Evolutionary conservation across 2,797 vertebrate genomes (phyloP).

Genomic region (Liasis olivaceus): DNA sequence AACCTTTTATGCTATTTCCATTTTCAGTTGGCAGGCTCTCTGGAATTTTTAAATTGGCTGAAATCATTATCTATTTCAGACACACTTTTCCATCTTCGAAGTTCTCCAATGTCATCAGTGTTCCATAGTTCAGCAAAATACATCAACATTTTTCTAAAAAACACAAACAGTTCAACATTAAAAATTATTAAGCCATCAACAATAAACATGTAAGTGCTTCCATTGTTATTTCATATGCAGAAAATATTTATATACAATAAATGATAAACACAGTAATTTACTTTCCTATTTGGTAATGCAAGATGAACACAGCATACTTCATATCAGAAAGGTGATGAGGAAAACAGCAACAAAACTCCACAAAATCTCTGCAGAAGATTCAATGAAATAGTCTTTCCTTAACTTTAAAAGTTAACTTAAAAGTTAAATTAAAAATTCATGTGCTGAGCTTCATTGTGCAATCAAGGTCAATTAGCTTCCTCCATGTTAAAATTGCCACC

Average conservation of each 20-base stretch:
- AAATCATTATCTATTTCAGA: slow-evolving; percentile 53
- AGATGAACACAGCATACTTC: neutral
- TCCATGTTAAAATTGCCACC: neutral
- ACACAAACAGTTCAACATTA: slow-evolving; percentile 1
- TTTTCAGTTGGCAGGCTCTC: slow-evolving; percentile 27
- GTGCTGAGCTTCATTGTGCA: neutral
- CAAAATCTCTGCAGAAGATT: neutral
- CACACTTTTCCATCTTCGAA: slow-evolving; percentile 66
- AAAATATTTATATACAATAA: neutral
- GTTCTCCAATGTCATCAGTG: slow-evolving; percentile 55
- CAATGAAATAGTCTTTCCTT: neutral
- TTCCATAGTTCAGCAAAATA: slow-evolving; percentile 72
- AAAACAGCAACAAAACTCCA: neutral
- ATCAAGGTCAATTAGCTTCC: neutral
- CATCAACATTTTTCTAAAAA: slow-evolving; percentile 68
- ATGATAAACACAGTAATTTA: neutral
- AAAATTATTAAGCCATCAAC: slow-evolving; percentile 17
- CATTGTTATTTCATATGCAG: neutral
- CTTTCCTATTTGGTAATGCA: neutral
- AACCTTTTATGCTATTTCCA: neutral
- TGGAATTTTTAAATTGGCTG: slow-evolving; percentile 51
- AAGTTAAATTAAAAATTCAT: neutral
- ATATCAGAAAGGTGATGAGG: neutral
- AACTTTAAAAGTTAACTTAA: neutral
- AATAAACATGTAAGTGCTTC: neutral